Conservation (phyloP, 2,113 vertebrate genomes). For the Saimiri boliviensis region DNA sequence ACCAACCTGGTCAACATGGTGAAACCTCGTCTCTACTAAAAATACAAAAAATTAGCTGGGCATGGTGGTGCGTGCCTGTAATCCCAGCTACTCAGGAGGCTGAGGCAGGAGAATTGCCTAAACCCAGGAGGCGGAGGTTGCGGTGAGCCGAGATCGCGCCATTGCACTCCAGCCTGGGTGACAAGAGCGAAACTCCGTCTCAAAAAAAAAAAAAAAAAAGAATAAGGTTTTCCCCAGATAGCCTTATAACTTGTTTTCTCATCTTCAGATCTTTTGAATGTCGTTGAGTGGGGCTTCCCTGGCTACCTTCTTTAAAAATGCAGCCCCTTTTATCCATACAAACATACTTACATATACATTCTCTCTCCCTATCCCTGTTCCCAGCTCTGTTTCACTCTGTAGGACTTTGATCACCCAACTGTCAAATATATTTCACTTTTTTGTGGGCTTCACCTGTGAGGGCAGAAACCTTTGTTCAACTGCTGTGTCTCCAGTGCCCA, state of each 20-base stretch:
- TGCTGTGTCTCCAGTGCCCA: background rate
- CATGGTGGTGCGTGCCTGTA: no score
- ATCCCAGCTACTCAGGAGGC: no score
- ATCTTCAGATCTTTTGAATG: background rate
- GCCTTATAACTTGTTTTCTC: background rate
- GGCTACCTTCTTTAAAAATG: background rate
- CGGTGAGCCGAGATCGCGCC: no score
- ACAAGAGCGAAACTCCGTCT: no score
- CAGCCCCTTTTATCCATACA: background rate
- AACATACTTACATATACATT: fast-evolving
- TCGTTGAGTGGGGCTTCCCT: background rate
- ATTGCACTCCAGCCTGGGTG: no score
- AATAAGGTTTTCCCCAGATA: background rate
- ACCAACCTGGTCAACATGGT: no score
- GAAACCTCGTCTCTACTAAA: no score
- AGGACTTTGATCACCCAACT: background rate
- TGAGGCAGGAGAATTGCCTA: no score
- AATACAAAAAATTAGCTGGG: no score
- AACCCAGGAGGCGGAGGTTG: no score
- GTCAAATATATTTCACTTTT: background rate
- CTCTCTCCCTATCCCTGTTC: background rate
- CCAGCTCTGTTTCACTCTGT: background rate
- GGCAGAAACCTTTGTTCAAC: background rate
- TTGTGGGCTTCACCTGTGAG: background rate
- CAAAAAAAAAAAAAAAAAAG: no score